Percentiles rank a stretch among this genome's conserved stretches.
These are phyloP conservation scores for Synergus japonicus DNA, from an alignment of 2,888 invertebrate genomes.

Conservation along the genomic window DNA sequence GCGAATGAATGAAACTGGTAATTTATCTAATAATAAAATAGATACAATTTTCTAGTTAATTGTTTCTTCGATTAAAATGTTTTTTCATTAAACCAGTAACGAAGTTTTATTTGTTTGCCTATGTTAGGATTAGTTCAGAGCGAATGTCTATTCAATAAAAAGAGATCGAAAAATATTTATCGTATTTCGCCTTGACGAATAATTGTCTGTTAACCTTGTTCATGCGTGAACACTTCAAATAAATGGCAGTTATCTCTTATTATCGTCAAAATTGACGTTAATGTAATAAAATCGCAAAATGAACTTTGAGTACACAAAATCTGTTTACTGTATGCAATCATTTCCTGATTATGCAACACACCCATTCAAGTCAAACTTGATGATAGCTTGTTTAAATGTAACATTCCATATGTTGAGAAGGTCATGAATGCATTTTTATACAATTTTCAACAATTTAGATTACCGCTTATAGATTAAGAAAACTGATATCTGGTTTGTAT, in stretches of 20 bases:
- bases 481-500: not conserved
- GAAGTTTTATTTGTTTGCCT: not conserved
- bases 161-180: slow-evolving; percentile 1
- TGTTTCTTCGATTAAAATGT: not conserved
- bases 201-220: not conserved
- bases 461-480: not conserved
- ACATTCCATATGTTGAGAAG: not conserved
- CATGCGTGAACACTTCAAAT: not conserved
- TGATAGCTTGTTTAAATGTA: not conserved
- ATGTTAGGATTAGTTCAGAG: not conserved
- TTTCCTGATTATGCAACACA: not conserved
- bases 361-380: not conserved
- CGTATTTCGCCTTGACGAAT: slow-evolving; percentile 9
- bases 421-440: not conserved
- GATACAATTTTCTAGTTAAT: too few relatives aligned
- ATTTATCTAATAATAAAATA: too few relatives aligned
- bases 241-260: not conserved
- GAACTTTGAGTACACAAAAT: slow-evolving; percentile 11
- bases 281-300: not conserved
- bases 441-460: not conserved
- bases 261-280: not conserved
- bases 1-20: too few relatives aligned
- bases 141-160: not conserved
- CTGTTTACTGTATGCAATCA: not conserved
- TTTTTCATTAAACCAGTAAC: not conserved